These are phyloP conservation scores for Pongo abelii DNA, from an alignment of 2,113 vertebrate genomes.

Conservation along the genomic window DNA sequence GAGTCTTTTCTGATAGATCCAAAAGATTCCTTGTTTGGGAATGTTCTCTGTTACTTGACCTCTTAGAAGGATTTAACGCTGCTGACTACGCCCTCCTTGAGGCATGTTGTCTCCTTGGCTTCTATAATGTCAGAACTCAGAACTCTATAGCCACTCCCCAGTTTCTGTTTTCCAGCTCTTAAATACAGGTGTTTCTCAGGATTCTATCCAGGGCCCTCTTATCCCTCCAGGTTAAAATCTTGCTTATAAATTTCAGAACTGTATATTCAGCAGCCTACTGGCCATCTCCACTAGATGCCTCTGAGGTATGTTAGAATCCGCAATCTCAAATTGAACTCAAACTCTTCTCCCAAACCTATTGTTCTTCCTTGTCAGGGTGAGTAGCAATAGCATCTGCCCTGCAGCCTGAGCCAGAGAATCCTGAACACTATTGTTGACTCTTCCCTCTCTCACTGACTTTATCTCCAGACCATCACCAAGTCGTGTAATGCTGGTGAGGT, in stretches of 20 bases:
- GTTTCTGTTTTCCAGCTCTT: background rate
- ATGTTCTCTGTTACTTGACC: background rate
- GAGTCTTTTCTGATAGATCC: background rate
- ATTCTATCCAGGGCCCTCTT: background rate
- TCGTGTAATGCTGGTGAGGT: background rate
- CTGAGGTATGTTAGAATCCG: background rate
- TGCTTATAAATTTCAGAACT: background rate
- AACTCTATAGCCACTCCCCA: background rate
- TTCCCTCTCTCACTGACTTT: background rate
- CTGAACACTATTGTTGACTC: fast-evolving
- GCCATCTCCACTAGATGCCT: background rate
- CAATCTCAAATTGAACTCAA: background rate
- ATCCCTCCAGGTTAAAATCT: background rate
- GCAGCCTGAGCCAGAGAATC: background rate
- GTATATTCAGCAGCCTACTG: background rate
- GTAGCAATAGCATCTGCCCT: background rate
- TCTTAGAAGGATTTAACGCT: background rate
- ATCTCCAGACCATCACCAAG: background rate
- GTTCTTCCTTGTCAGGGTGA: background rate
- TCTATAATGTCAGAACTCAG: background rate
- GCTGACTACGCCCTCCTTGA: background rate
- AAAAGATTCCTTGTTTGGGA: background rate
- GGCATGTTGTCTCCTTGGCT: background rate
- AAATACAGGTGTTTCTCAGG: background rate
- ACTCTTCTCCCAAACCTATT: background rate